Evolutionary conservation across 2,888 invertebrate species (phyloP).

Genomic region (Andrena camellia): DNA sequence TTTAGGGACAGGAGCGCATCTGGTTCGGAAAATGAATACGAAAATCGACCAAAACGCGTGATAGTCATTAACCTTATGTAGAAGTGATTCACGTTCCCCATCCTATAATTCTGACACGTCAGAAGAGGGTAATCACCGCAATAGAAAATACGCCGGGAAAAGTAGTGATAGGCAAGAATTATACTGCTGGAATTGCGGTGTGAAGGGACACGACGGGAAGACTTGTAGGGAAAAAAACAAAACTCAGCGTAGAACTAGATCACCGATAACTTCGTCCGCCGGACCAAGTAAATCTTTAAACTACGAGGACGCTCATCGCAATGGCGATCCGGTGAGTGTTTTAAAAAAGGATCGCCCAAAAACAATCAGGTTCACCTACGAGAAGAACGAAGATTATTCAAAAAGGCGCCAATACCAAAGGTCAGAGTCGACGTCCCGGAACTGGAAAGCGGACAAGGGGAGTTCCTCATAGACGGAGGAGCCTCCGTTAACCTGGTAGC

Average conservation of each 20-base stretch:
- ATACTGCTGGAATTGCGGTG: neutral
- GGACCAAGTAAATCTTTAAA: neutral
- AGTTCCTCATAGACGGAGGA: conserved; percentile 12
- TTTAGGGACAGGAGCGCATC: neutral
- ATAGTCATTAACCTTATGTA: neutral
- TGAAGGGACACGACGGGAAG: neutral
- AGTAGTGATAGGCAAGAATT: neutral
- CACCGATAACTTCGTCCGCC: no score
- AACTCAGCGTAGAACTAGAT: neutral
- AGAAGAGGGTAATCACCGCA: neutral
- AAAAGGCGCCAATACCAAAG: no score
- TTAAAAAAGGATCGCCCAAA: no score
- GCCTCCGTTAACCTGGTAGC: neutral
- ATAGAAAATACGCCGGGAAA: neutral
- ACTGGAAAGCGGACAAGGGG: neutral
- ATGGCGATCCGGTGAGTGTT: neutral
- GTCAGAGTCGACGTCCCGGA: no score
- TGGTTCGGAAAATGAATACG: neutral
- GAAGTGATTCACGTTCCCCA: neutral
- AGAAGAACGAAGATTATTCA: no score
- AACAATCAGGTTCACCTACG: no score
- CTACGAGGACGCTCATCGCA: neutral
- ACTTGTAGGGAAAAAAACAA: neutral
- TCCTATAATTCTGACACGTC: neutral
- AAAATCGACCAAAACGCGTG: neutral